Base-by-base conservation (phyloP, 2,888 invertebrate species). In the Pycnomerus fuliginosus region DNA sequence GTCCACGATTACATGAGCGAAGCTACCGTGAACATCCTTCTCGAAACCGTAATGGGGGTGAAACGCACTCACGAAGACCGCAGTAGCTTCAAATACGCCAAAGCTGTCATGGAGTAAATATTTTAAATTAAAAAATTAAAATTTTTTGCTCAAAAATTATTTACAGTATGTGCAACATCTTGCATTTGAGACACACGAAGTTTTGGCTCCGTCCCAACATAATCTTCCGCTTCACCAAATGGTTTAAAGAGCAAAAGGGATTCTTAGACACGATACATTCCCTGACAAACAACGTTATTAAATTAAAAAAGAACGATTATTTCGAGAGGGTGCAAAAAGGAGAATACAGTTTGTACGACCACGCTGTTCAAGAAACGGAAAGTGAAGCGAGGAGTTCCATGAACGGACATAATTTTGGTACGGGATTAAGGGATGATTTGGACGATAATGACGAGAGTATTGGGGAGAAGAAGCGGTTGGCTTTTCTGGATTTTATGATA, bases 31-130 rank as follows among this genome's bases (percentile, higher is more conserved):
- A 89, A 89, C 71, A 89, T 90, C 61, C 77, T 90, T 48, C 3
- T 66, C 85, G 90, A 90, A 77, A 90, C 90, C 20, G 90, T 89
- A 1, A 90, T 90, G 90, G 90, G 90, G 32, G 90, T 90, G 0
- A 88, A 85, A 56, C 89, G 87, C 68, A 80, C 78, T 50, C 88
- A 89, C 1, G 89, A 90, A 71, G 86, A 84, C 53, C 82, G 82
- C 64, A 87, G 86, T 50, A 88, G 89, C 23, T 86, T 82, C 60
- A 89, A 90, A 70, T 90, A 90, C 59, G 90, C 90, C 1, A 83
- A 87, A 82, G 90, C 90, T 49, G 90, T 90, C 2, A 90, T 90
- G 89, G 88, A 90, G 65, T 43, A 31, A 36, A 31, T 43, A 16
- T 20, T 20, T 20, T 20, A 20, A 20, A 20, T n/a, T n/a, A n/a